Percentiles rank a stretch among this genome's conserved stretches.
Evolutionary conservation across 2,888 invertebrate genomes (phyloP).

Genomic region (Andrena praecox): DNA sequence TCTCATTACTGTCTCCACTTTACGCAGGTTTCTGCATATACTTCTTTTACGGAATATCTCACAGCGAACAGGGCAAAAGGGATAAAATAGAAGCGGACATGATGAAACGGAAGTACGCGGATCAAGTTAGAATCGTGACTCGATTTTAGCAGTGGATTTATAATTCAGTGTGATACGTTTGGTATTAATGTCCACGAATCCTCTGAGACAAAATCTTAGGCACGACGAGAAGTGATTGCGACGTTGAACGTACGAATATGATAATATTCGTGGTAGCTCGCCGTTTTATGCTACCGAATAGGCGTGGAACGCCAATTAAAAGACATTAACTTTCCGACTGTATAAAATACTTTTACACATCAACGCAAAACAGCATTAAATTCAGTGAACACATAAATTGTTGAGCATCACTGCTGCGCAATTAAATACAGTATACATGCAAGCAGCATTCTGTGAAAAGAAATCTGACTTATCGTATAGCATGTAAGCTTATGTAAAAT

Average conservation of each 20-base stretch:
- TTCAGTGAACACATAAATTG: constrained; percentile 1
- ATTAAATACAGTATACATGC: constrained; percentile 17
- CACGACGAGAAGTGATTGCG: constrained; percentile 31
- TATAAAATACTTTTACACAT: constrained; percentile 20
- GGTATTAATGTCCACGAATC: constrained; percentile 29
- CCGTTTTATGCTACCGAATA: not conserved
- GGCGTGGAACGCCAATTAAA: not conserved
- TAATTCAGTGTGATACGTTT: constrained; percentile 44
- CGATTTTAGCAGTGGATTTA: constrained; percentile 51
- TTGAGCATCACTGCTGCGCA: constrained; percentile 8
- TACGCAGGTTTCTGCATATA: constrained; percentile 93
- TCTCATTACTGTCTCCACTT: constrained; percentile 87
- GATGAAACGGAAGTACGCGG: constrained; percentile 71
- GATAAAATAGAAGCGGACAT: constrained; percentile 73
- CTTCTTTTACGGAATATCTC: constrained; percentile 92
- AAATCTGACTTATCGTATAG: constrained; percentile 33
- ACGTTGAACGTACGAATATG: constrained; percentile 7
- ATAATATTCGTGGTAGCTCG: not conserved
- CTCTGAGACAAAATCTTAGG: constrained; percentile 9
- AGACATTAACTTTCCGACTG: constrained; percentile 18
- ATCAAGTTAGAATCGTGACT: constrained; percentile 71
- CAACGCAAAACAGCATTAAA: constrained; percentile 9
- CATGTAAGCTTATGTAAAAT: constrained; percentile 27
- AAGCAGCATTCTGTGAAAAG: constrained; percentile 21
- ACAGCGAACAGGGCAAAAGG: constrained; percentile 89